phyloP scores from a whole-genome alignment of 2,113 vertebrate genomes.

The Mus musculus region DNA sequence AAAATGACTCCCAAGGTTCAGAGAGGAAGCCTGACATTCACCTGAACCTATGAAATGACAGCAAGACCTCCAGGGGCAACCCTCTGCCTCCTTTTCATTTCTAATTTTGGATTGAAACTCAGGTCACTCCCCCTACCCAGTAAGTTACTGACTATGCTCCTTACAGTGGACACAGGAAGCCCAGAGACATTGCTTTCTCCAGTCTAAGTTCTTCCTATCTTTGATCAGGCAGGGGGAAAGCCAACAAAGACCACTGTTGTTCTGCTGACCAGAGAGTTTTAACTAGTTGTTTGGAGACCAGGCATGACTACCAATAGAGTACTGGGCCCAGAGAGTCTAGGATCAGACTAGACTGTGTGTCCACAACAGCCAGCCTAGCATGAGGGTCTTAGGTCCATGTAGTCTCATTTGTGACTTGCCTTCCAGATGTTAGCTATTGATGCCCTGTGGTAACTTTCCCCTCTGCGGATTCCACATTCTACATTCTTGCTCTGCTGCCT shows the following conservation, averaged over 20 bases:
- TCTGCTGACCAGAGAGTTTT: neutral
- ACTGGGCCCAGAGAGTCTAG: neutral
- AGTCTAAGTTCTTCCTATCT: neutral
- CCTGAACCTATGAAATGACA: neutral
- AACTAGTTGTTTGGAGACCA: neutral
- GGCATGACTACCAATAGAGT: too few relatives aligned
- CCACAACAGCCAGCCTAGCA: neutral
- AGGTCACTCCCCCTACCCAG: neutral
- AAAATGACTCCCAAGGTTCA: neutral
- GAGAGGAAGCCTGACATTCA: too few relatives aligned
- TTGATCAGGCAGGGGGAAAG: neutral
- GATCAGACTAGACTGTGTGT: neutral
- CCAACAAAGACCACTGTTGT: rapidly evolving
- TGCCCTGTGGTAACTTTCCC: too few relatives aligned
- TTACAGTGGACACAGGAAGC: neutral
- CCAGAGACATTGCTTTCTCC: neutral
- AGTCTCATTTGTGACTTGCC: neutral
- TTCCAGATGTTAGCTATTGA: neutral
- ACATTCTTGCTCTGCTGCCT: neutral
- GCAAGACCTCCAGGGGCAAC: neutral
- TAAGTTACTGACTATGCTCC: neutral
- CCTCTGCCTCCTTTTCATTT: neutral
- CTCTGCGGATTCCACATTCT: neutral
- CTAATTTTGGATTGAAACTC: neutral
- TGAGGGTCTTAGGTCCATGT: neutral